Base-by-base conservation (phyloP, 2,888 invertebrate genomes). In the Papilio demoleus region DNA sequence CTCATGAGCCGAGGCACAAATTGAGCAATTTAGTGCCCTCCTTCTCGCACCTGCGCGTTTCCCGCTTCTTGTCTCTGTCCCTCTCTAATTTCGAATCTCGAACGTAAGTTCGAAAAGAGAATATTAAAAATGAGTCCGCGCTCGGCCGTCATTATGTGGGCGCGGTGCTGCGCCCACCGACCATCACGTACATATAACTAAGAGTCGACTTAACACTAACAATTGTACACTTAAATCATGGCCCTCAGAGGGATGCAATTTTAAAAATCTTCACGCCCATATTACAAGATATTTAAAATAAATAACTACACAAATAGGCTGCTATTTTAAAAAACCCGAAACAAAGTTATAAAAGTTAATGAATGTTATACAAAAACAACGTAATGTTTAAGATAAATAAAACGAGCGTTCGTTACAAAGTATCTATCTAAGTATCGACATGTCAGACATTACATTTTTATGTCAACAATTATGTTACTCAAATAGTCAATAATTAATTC, bases 21-120 rank as follows among this genome's bases (percentile, higher is more conserved):
- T 92, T 92, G 92, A 92, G 90, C 90, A 90, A 92, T 92, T 91
- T 87, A 84, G 79, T 84, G 87, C 87, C 81, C 73, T 75, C 88
- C 77, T 79, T 81, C 83, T 90, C 83, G 71, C 81, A 71, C 86
- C 70, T 76, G 70, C 72, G 72, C 42, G 76, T 76, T 76, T 76
- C 38, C 70, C 63, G 47, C 68, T 70, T 58, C 70, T 80, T 76
- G 75, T 86, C 86, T 83, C 84, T 71, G 71, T 85, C 80, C 63
- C 67, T 62, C 67, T 72, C 71, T 78, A 78, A 79, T 78, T 78
- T 77, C 72, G 73, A 75, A 72, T 73, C 71, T 76, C 75, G 73
- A 70, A 72, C 71, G 78, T 79, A 80, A 81, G 85, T 86, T 81
- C 74, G 77, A 82, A 88, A 84, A 83, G 80, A 80, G 83, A 82